Base-by-base conservation (phyloP, 2,797 vertebrate species). In the Microchirus variegatus region DNA sequence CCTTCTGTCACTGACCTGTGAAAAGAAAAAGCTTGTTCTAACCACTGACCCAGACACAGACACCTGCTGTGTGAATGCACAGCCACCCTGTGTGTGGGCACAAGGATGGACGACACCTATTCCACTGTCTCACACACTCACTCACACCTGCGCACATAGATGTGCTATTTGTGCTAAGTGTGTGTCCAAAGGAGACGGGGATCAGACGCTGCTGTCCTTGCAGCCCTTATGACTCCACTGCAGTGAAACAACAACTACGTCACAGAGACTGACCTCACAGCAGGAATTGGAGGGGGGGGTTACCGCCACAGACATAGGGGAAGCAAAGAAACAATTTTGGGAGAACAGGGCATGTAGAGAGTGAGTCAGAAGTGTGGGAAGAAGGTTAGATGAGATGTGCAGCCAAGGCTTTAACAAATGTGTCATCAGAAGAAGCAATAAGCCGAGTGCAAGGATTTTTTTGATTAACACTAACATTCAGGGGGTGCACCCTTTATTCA, bases 11-110 rank as follows among this genome's bases (percentile, higher is more conserved):
- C 63, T 67, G 67, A 65, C 77, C 67, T 69, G 67, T 51, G 54
- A 81, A 87, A 79, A 83, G 59, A 38, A 74, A 77, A 79, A 60
- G 45, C 71, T 68, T 73, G 70, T 78, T 75, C 47, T 44, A 41
- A 55, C 46, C 36, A 9, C 26, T 42, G 43, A 65, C 70, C 58
- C 64, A 38, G 5, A 37, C 68, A 53, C 0, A 0, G 42, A 38
- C 17, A 19, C 40, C 57, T 4, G 46, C 56, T 41, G 50, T 15
- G 41, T 40, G 44, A 41, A 74, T 41, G 52, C 35, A 45, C 11
- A 52, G 65, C 36, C 18, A 43, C 17, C 37, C 26, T 19, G 16
- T 9, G 16, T 9, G 17, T 3, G 9, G 31, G 10, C 42, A 60
- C 51, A 56, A 22, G 12, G 48, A 54, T 2, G 16, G 63, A 64